Base-by-base conservation (phyloP, 2,888 invertebrate species). In the Monochamus alternatus region DNA sequence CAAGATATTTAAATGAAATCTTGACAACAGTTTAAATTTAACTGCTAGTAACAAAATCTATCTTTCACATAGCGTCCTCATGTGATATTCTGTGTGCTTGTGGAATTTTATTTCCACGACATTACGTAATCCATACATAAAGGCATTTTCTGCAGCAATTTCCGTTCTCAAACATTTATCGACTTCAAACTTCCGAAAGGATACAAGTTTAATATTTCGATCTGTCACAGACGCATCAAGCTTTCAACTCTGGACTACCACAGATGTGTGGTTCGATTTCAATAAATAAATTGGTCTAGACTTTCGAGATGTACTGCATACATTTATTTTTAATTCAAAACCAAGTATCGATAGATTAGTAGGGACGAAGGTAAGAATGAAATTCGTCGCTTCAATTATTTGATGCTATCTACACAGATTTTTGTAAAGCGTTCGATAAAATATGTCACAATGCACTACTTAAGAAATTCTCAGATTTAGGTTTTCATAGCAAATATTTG, bases 81-180 rank as follows among this genome's bases (percentile, higher is more conserved):
- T 55, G 55, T 14, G 55, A 55, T 55, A 55, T 55, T 55, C 55
- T 55, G 55, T 5, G 55, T n/a, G 55, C 55, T 55, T 5, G 55
- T 14, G n/a, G 55, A n/a, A 55, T 55, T 55, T 55, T 55, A 12
- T 55, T 55, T n/a, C 55, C 8, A n/a, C 55, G n/a, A n/a, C 55
- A 55, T 55, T 55, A n/a, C 55, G n/a, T 55, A 55, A 55, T 55
- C 55, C 55, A 55, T 22, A n/a, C 14, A 55, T 55, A 55, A 22
- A 55, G 55, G 55, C 55, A 55, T 55, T 55, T 55, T 55, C 55
- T 55, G 55, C 55, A 14, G 4, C 55, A 55, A 55, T 55, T 55
- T 55, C 55, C 55, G 55, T 55, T 55, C 55, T 55, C 55, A 55
- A 55, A 55, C 55, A 55, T 55, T 55, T 55, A 14, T n/a, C 55